A percentile compares a stretch with the other conserved stretches of the same genome.
Evolutionary conservation across 2,797 vertebrate genomes (phyloP).

Genomic region (Molossus molossus): DNA sequence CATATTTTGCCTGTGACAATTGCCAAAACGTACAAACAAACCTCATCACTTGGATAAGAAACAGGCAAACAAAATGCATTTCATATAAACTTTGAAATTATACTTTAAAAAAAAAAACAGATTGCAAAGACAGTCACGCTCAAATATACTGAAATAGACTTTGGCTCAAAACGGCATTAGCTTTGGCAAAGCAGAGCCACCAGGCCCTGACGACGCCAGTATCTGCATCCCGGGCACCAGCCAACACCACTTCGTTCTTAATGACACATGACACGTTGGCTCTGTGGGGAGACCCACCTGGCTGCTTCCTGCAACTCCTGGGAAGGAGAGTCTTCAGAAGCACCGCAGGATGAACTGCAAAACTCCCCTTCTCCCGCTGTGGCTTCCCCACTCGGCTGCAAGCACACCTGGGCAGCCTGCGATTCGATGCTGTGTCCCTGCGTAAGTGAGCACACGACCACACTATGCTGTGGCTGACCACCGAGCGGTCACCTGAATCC

Average conservation of each 20-base stretch:
- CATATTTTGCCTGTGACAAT: neutral
- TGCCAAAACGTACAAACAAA: slow-evolving; percentile 29
- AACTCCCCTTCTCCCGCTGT: neutral
- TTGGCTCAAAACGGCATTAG: neutral
- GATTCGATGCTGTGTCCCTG: neutral
- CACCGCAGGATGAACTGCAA: neutral
- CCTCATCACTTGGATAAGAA: neutral
- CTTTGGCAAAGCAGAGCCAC: neutral
- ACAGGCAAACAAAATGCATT: slow-evolving; percentile 32
- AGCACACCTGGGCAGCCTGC: neutral
- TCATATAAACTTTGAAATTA: slow-evolving; percentile 40
- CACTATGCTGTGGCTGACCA: neutral
- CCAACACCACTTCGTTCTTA: neutral
- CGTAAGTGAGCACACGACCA: neutral
- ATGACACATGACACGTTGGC: neutral
- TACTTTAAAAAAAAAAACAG: neutral
- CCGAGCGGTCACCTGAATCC: neutral
- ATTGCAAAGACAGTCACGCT: neutral
- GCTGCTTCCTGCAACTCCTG: neutral
- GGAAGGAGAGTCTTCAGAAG: slow-evolving; percentile 1
- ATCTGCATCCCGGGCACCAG: neutral
- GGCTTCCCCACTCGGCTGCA: slow-evolving; percentile 4
- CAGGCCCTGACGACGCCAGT: neutral
- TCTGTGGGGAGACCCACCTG: neutral
- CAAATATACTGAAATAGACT: neutral